These are phyloP conservation scores for Tanaodytes sp. DNA, from an alignment of 2,888 invertebrate species.

Conservation along the genomic window DNA sequence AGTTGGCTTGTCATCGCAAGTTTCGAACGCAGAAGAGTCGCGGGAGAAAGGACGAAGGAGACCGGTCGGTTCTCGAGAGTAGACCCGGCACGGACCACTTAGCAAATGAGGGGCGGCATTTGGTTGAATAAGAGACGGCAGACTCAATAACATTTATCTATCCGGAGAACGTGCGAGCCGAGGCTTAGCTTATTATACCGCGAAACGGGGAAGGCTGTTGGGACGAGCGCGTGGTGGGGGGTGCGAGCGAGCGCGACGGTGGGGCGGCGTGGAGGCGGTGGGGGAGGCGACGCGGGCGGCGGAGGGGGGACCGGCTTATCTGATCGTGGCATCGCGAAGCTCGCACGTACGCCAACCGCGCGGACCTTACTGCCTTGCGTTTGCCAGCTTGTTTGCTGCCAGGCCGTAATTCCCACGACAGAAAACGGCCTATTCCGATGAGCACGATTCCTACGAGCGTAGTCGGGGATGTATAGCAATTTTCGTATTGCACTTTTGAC, in stretches of 20 bases:
- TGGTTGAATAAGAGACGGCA: constrained; percentile 46
- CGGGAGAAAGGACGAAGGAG: constrained; percentile 19
- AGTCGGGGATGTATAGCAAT: constrained; percentile 16
- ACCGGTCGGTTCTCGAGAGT: too few species aligned
- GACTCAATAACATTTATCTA: constrained; percentile 53
- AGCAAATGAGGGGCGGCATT: constrained; percentile 53
- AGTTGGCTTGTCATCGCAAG: too few species aligned
- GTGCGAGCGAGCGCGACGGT: constrained; percentile 41
- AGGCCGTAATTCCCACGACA: constrained; percentile 45
- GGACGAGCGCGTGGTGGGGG: constrained; percentile 57
- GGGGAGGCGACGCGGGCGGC: constrained; percentile 44
- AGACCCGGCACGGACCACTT: constrained; percentile 41
- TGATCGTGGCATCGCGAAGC: constrained; percentile 65
- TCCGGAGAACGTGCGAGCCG: constrained; percentile 44
- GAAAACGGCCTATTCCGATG: constrained; percentile 38
- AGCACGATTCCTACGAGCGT: constrained; percentile 12
- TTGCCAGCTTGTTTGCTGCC: constrained; percentile 44
- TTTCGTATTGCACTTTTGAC: constrained; percentile 15
- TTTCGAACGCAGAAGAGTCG: too few species aligned
- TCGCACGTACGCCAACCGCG: constrained; percentile 65
- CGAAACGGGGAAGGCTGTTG: constrained; percentile 57
- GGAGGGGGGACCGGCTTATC: constrained; percentile 60
- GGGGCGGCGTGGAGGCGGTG: constrained; percentile 39
- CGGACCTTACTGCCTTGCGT: constrained; percentile 40
- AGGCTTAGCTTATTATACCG: constrained; percentile 47